phyloP scores from a whole-genome alignment of 1,140 invertebrate species.

The Calosoma granatense region DNA sequence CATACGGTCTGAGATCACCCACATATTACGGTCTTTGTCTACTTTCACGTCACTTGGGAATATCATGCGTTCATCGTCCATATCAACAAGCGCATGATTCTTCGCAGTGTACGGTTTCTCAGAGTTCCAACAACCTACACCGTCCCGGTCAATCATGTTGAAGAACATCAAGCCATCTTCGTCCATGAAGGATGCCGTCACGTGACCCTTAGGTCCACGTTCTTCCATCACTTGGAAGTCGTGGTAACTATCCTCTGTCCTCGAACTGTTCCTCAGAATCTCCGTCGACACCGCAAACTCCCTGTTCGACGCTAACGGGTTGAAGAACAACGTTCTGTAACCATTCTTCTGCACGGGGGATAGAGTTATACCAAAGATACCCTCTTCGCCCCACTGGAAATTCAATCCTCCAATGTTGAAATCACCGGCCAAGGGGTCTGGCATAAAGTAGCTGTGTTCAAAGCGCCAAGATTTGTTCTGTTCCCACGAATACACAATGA shows the following conservation, averaged over 20 bases:
- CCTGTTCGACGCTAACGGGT: slow-evolving; percentile 60
- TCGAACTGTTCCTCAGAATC: slow-evolving; percentile 53
- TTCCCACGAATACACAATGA: slow-evolving; percentile 67
- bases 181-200: slow-evolving; percentile 60
- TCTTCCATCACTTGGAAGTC: slow-evolving; percentile 59
- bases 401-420: slow-evolving; percentile 68
- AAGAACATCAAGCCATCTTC: slow-evolving; percentile 62
- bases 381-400: slow-evolving; percentile 71
- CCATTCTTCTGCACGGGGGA: slow-evolving; percentile 53
- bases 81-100: slow-evolving; percentile 60
- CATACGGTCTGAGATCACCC: slow-evolving; percentile 74
- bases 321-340: slow-evolving; percentile 61
- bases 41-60: slow-evolving; percentile 73
- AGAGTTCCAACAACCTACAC: slow-evolving; percentile 71
- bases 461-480: slow-evolving; percentile 67
- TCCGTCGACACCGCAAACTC: slow-evolving; percentile 68
- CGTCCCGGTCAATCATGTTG: slow-evolving; percentile 67
- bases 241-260: slow-evolving; percentile 55
- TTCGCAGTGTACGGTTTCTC: slow-evolving; percentile 48
- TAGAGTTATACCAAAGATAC: slow-evolving; percentile 67
- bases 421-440: slow-evolving; percentile 65
- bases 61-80: slow-evolving; percentile 60
- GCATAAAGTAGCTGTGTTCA: slow-evolving; percentile 63
- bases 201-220: slow-evolving; percentile 53
- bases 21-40: slow-evolving; percentile 49